Conservation (phyloP, 2,888 invertebrate genomes). For the Athalia circularis region DNA sequence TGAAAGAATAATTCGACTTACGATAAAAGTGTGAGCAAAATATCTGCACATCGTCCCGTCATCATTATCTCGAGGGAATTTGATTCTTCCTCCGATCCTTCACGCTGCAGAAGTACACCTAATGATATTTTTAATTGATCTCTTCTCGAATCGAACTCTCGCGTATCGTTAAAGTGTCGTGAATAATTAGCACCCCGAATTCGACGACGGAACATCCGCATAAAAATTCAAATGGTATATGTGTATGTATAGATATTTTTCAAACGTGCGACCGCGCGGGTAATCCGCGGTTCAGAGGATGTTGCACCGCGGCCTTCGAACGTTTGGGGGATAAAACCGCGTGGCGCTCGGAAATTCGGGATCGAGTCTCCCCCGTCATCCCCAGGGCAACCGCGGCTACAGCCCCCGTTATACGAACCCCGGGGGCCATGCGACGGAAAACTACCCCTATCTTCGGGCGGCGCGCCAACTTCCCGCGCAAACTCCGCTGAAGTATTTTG, state of each 20-base stretch:
- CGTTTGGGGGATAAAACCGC: slow-evolving; percentile 14
- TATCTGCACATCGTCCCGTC: slow-evolving; percentile 10
- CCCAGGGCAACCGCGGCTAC: no score
- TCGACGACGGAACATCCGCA: no score
- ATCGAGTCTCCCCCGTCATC: no score
- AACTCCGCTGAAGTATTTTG: not conserved
- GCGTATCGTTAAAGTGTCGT: no score
- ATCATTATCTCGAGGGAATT: no score
- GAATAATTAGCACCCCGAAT: no score
- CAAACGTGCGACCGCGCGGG: not conserved
- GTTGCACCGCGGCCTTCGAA: slow-evolving; percentile 6
- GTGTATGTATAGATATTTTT: not conserved
- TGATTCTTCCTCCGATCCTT: no score
- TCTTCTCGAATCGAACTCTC: no score
- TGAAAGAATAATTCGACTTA: slow-evolving; percentile 12
- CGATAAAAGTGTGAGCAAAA: not conserved
- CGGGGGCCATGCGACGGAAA: slow-evolving; percentile 17
- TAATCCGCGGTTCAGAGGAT: slow-evolving; percentile 9
- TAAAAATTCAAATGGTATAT: not conserved
- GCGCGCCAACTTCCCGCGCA: slow-evolving; percentile 32
- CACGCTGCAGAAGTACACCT: no score
- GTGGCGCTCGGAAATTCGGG: not conserved
- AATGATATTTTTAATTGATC: no score
- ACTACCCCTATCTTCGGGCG: not conserved
- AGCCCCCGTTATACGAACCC: slow-evolving; percentile 2